Evolutionary conservation across 2,888 invertebrate species (phyloP).

Genomic region (Callyntrura guangdongensis): DNA sequence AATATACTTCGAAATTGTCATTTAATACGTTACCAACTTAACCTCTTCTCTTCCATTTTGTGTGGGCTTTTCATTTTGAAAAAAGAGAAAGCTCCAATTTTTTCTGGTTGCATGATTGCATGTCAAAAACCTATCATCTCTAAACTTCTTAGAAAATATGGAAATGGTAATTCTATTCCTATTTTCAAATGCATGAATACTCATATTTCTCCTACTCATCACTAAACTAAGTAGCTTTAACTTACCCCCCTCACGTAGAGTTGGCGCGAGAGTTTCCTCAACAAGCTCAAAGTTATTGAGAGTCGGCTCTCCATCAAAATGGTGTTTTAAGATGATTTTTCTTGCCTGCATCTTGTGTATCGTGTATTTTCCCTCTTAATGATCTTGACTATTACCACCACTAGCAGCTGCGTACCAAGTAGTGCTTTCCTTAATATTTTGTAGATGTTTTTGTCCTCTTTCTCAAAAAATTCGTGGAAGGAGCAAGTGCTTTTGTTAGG

Average conservation of each 20-base stretch:
- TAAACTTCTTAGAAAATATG: not conserved
- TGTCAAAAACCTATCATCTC: not conserved
- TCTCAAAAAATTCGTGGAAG: not conserved
- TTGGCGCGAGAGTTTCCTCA: slow-evolving; percentile 89
- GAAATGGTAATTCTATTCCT: not conserved
- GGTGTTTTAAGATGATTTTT: slow-evolving; percentile 89
- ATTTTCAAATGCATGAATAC: not conserved
- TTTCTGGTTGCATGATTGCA: not conserved
- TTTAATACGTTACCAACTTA: too few relatives aligned
- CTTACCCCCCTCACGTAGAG: slow-evolving; percentile 83
- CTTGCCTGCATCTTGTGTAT: slow-evolving; percentile 86
- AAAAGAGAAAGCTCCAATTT: not conserved
- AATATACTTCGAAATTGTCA: too few relatives aligned
- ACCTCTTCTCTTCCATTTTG: too few relatives aligned
- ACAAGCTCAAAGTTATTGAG: slow-evolving; percentile 89
- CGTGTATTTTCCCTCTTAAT: not conserved
- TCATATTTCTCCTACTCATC: not conserved
- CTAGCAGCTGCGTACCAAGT: not conserved
- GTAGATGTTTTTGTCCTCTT: slow-evolving; percentile 12
- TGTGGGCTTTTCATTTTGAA: too few relatives aligned
- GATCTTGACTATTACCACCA: not conserved
- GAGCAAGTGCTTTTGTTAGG: not conserved
- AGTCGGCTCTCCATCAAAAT: slow-evolving; percentile 90
- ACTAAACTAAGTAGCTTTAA: not conserved
- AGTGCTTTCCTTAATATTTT: not conserved